Evolutionary conservation across 2,888 invertebrate genomes (phyloP).

Genomic region (Dorcus parallelipipedus): DNA sequence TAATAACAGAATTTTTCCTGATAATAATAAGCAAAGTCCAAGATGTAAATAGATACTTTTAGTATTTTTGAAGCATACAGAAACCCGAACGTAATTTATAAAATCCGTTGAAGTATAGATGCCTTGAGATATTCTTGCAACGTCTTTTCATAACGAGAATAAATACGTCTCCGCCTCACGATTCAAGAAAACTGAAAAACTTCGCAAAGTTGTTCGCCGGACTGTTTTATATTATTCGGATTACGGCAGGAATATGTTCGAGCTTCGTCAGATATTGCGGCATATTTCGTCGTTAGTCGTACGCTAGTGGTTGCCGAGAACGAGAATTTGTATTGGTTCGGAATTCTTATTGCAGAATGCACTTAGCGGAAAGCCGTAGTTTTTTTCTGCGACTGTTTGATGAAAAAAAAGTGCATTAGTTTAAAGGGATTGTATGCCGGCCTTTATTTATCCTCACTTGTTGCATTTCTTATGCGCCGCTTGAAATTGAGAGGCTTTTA

Average conservation of each 20-base stretch:
- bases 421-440: slow-evolving; percentile 19
- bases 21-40: too few species aligned
- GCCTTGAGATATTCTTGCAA: too few species aligned
- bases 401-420: slow-evolving; percentile 17
- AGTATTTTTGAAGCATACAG: too few species aligned
- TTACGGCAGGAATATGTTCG: slow-evolving; percentile 4
- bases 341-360: slow-evolving; percentile 35
- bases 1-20: too few species aligned
- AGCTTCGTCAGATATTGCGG: slow-evolving; percentile 21
- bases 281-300: slow-evolving; percentile 30
- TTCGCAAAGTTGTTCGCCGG: not conserved
- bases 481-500: slow-evolving; percentile 21
- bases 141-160: too few species aligned
- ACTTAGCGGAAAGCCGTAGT: slow-evolving; percentile 31
- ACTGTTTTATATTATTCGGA: not conserved
- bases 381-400: slow-evolving; percentile 13
- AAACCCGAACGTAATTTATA: too few species aligned
- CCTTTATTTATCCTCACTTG: slow-evolving; percentile 21
- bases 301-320: slow-evolving; percentile 20
- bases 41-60: too few species aligned
- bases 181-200: not conserved
- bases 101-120: too few species aligned
- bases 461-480: slow-evolving; percentile 24
- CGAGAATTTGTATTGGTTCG: slow-evolving; percentile 29
- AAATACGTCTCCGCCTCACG: too few species aligned